These are phyloP conservation scores for Piscicola geometra DNA, from an alignment of 2,888 invertebrate species.

Conservation along the genomic window DNA sequence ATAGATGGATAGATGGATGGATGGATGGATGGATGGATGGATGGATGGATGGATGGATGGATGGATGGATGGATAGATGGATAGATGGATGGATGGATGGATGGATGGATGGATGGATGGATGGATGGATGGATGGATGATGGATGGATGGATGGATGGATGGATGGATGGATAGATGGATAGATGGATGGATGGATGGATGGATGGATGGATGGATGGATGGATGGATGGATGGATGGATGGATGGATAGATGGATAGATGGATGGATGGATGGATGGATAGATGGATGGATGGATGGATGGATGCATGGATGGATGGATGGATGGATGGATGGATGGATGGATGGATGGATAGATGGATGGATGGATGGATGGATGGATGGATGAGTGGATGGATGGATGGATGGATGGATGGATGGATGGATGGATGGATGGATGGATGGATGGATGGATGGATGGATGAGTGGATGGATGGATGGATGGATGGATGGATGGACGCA, in stretches of 20 bases:
- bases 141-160: background rate
- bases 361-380: slow-evolving; percentile 15
- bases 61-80: slow-evolving; percentile 24
- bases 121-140: background rate
- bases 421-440: slow-evolving; percentile 21
- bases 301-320: background rate
- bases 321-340: background rate
- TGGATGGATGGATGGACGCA: slow-evolving; percentile 50
- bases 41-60: slow-evolving; percentile 21
- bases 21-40: slow-evolving; percentile 22
- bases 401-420: slow-evolving; percentile 23
- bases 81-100: slow-evolving; percentile 60
- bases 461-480: slow-evolving; percentile 21
- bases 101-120: slow-evolving; percentile 81
- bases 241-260: slow-evolving; percentile 24
- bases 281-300: slow-evolving; percentile 19
- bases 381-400: slow-evolving; percentile 1
- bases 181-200: slow-evolving; percentile 15
- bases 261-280: slow-evolving; percentile 21
- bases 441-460: slow-evolving; percentile 20
- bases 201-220: slow-evolving; percentile 10
- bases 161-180: background rate
- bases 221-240: slow-evolving; percentile 22
- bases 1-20: slow-evolving; percentile 21
- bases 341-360: background rate